Evolutionary conservation across 2,888 invertebrate genomes (phyloP).

Genomic region (Odontocolon sp.): DNA sequence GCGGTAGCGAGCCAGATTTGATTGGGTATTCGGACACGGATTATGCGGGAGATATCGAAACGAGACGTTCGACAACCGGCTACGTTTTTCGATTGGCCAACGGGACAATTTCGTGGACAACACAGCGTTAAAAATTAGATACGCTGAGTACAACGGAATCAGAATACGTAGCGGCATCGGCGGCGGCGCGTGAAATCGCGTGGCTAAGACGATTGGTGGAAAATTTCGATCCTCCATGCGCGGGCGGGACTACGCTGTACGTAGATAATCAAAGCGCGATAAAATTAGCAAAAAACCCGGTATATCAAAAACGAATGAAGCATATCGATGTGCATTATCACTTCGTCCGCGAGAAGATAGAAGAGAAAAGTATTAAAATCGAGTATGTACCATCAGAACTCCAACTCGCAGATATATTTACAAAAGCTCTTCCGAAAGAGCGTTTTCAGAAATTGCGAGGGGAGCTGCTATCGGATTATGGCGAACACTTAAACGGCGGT

Average conservation of each 20-base stretch:
- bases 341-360: neutral
- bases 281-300: neutral
- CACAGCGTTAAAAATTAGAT: constrained; percentile 48
- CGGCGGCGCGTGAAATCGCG: constrained; percentile 31
- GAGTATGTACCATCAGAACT: neutral
- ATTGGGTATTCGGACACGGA: constrained; percentile 52
- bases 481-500: no score
- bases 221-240: neutral
- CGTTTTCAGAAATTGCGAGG: neutral
- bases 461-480: no score
- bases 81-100: constrained; percentile 40
- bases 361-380: neutral
- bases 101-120: constrained; percentile 51
- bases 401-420: neutral
- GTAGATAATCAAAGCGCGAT: no score
- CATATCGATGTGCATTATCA: no score
- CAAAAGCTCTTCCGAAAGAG: neutral
- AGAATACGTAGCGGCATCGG: constrained; percentile 54
- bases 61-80: constrained; percentile 51
- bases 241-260: neutral
- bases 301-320: neutral
- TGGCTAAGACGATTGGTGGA: neutral
- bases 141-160: constrained; percentile 55
- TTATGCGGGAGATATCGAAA: constrained; percentile 43
- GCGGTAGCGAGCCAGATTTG: constrained; percentile 15